phyloP scores from a whole-genome alignment of 1,140 invertebrate genomes.

The Drosophila bipectinata region DNA sequence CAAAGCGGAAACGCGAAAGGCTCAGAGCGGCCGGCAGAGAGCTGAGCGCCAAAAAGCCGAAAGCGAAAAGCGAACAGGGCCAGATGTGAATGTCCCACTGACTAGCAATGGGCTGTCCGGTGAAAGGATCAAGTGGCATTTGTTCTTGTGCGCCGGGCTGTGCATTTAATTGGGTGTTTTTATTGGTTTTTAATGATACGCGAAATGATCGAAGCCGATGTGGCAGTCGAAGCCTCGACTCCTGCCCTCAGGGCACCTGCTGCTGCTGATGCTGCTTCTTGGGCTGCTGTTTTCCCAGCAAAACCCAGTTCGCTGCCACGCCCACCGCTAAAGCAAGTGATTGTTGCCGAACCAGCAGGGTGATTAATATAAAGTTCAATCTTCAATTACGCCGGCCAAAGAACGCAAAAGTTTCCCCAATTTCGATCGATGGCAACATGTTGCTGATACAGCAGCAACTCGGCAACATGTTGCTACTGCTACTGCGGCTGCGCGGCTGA shows the following conservation, averaged over 20 bases:
- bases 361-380: slow-evolving; percentile 78
- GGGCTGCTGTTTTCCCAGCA: slow-evolving; percentile 38
- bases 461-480: slow-evolving; percentile 43
- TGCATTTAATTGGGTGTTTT: slow-evolving; percentile 82
- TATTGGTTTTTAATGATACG: slow-evolving; percentile 83
- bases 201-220: slow-evolving; percentile 71
- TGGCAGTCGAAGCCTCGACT: slow-evolving; percentile 55
- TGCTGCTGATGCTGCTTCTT: slow-evolving; percentile 6
- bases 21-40: slow-evolving; percentile 27
- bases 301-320: slow-evolving; percentile 48
- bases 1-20: slow-evolving; percentile 65
- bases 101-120: slow-evolving; percentile 34
- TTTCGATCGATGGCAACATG: slow-evolving; percentile 12
- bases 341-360: slow-evolving; percentile 68
- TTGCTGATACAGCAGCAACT: slow-evolving; percentile 30
- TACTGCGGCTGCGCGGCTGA: slow-evolving; percentile 28
- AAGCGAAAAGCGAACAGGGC: slow-evolving; percentile 4
- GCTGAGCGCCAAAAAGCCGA: not conserved
- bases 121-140: slow-evolving; percentile 80
- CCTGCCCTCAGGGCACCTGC: slow-evolving; percentile 58
- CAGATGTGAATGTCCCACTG: slow-evolving; percentile 37
- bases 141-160: slow-evolving; percentile 65
- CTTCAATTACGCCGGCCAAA: slow-evolving; percentile 43
- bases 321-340: slow-evolving; percentile 59
- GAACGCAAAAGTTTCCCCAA: slow-evolving; percentile 20